Conservation (phyloP, 2,888 invertebrate species). For the Drosophila picticornis region DNA sequence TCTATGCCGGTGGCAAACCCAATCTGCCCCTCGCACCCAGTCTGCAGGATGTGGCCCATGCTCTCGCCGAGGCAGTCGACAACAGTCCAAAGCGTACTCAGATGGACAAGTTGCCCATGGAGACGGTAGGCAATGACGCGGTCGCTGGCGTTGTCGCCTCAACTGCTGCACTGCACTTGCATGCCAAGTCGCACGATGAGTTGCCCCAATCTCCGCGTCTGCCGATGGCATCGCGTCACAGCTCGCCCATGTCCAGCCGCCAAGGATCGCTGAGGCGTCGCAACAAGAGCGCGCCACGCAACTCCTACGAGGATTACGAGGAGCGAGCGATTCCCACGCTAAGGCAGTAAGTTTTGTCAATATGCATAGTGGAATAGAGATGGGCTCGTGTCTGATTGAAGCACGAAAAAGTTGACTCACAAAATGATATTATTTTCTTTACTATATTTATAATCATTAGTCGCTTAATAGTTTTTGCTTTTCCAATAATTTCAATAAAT, state of each 20-base stretch:
- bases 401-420: not conserved
- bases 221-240: constrained; percentile 82
- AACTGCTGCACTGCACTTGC: constrained; percentile 52
- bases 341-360: constrained; percentile 89
- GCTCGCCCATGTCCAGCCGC: constrained; percentile 87
- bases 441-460: not conserved
- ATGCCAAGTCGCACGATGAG: constrained; percentile 83
- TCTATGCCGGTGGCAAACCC: constrained; percentile 84
- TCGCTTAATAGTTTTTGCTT: not conserved
- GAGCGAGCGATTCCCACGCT: constrained; percentile 93
- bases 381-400: constrained; percentile 4
- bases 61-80: constrained; percentile 81
- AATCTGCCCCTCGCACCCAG: constrained; percentile 84
- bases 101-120: constrained; percentile 81
- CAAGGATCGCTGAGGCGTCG: constrained; percentile 88
- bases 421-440: not conserved
- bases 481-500: not conserved
- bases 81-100: constrained; percentile 80
- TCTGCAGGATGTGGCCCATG: constrained; percentile 85
- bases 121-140: constrained; percentile 37
- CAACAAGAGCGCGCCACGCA: constrained; percentile 89
- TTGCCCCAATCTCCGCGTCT: constrained; percentile 84
- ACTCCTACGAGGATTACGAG: constrained; percentile 94
- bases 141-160: constrained; percentile 28
- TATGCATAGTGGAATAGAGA: not conserved